Evolutionary conservation across 2,113 vertebrate genomes (phyloP).

Genomic region (Cathartes aura): DNA sequence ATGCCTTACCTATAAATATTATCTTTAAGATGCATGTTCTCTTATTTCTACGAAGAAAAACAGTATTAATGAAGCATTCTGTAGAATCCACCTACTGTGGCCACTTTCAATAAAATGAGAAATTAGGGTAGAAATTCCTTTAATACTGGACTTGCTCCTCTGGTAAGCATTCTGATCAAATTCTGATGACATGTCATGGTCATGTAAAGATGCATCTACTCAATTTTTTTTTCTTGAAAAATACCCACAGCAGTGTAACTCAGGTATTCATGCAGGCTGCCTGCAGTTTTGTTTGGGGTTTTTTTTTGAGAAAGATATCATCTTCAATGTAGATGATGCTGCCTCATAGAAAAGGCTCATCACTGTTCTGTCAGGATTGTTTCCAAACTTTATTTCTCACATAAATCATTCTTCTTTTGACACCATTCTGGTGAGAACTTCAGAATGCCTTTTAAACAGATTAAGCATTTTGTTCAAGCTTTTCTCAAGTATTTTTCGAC

Average conservation of each 20-base stretch:
- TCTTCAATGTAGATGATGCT: background rate
- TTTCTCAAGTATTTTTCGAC: background rate
- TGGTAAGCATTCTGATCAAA: background rate
- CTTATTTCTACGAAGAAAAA: background rate
- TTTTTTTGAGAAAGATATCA: background rate
- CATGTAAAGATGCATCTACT: background rate
- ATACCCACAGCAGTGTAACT: background rate
- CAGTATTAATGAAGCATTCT: background rate
- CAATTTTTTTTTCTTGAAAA: background rate
- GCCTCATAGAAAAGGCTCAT: background rate
- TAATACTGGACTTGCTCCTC: background rate
- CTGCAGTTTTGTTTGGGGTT: background rate
- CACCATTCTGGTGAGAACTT: background rate
- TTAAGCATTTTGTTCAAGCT: background rate
- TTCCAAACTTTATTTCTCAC: slow-evolving; percentile 4
- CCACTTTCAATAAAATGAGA: background rate
- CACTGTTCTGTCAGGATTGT: background rate
- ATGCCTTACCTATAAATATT: background rate
- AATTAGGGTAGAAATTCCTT: background rate
- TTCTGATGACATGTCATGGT: background rate
- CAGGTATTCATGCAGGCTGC: background rate
- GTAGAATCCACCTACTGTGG: background rate
- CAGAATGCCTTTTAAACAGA: background rate
- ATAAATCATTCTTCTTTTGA: background rate
- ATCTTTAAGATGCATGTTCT: background rate